Conservation (phyloP, 1,140 invertebrate genomes). For the Drosophila ironensis region DNA sequence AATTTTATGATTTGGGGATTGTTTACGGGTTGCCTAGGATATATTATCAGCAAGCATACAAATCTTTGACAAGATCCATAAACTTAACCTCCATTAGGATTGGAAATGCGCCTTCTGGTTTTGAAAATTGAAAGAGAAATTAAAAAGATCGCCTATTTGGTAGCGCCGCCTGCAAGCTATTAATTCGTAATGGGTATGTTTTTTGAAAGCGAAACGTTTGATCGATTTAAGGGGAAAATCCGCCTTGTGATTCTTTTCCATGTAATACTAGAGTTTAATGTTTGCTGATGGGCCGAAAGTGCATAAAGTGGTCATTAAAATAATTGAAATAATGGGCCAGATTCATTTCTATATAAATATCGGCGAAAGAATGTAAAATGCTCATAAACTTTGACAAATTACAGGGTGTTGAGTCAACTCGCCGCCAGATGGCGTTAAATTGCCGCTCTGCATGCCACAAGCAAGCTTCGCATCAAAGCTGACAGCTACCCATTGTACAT, state of each 20-base stretch:
- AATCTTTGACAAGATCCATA: too few relatives aligned
- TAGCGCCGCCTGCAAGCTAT: slow-evolving; percentile 1
- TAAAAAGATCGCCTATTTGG: slow-evolving; percentile 12
- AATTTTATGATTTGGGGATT: too few relatives aligned
- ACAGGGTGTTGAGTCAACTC: slow-evolving; percentile 28
- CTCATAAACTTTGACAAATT: slow-evolving; percentile 45
- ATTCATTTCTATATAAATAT: slow-evolving; percentile 36
- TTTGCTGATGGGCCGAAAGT: not conserved
- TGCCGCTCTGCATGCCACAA: slow-evolving; percentile 45
- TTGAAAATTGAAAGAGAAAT: slow-evolving; percentile 16
- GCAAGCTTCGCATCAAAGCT: not conserved
- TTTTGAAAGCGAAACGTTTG: slow-evolving; percentile 24
- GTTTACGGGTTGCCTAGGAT: too few relatives aligned
- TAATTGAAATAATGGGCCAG: slow-evolving; percentile 26
- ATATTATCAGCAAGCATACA: too few relatives aligned
- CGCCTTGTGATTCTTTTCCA: slow-evolving; percentile 1
- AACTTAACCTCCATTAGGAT: too few relatives aligned
- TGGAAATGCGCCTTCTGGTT: not conserved
- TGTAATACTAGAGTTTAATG: slow-evolving; percentile 27
- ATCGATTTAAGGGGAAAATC: slow-evolving; percentile 1
- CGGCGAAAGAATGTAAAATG: slow-evolving; percentile 22
- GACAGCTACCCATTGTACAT: not conserved
- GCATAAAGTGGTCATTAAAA: slow-evolving; percentile 28
- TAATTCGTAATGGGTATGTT: not conserved
- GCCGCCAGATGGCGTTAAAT: slow-evolving; percentile 40